phyloP scores from a whole-genome alignment of 1,140 invertebrate species.

The Listronotus oregonensis region DNA sequence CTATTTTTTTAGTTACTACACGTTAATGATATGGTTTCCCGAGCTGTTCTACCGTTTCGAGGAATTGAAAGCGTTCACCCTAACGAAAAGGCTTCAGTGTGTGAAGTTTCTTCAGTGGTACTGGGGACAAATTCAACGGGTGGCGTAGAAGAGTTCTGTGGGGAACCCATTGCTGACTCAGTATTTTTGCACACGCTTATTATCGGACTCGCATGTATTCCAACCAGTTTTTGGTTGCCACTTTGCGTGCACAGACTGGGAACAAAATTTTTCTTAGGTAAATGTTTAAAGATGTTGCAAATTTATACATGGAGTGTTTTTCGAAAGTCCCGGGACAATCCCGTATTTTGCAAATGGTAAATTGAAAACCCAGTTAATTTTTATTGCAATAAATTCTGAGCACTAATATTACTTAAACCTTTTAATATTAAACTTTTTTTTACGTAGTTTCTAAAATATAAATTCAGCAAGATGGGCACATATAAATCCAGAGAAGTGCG shows the following conservation, averaged over 20 bases:
- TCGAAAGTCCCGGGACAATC: no score
- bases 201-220: constrained; percentile 74
- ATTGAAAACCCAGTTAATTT: no score
- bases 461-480: no score
- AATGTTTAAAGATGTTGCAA: no score
- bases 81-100: constrained; percentile 68
- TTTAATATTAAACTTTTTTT: no score
- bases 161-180: constrained; percentile 64
- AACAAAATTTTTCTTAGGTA: constrained; percentile 75
- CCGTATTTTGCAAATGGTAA: no score
- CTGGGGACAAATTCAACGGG: constrained; percentile 43
- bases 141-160: constrained; percentile 59
- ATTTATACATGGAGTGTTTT: no score
- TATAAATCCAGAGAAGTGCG: no score
- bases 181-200: constrained; percentile 74
- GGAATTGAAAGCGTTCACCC: constrained; percentile 69
- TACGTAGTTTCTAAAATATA: no score
- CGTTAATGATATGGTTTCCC: constrained; percentile 83
- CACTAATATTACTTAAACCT: no score
- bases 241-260: constrained; percentile 74
- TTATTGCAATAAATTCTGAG: no score
- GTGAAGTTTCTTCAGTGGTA: constrained; percentile 68
- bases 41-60: constrained; percentile 78
- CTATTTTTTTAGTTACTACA: constrained; percentile 74
- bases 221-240: constrained; percentile 72